Base-by-base conservation (phyloP, 2,797 vertebrate species). In the Cyprinella venusta region DNA sequence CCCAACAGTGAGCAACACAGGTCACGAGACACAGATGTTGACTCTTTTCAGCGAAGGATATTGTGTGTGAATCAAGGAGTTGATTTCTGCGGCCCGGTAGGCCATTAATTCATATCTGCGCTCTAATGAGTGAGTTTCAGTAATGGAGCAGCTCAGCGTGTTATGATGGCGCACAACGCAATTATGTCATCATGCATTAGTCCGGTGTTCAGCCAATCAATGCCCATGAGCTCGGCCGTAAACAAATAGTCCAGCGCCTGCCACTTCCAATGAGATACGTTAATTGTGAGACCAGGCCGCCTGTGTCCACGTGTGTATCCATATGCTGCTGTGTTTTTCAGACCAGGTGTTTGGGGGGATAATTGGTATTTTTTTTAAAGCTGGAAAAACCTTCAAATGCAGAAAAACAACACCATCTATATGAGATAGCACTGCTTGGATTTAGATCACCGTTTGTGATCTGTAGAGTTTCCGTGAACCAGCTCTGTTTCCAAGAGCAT, bases 81-180 rank as follows among this genome's bases (percentile, higher is more conserved):
- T 80, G 24, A 54, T 71, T 48, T 50, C 33, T 65, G 48, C 13
- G 75, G 82, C 45, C 42, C 63, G 84, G 86, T 85, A 77, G 76
- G 83, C 92, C 93, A 92, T 94, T 93, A 93, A 94, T 93, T 92
- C 65, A 67, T 79, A 79, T 81, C 71, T 86, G 83, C 64, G 50
- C 82, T 72, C 63, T 87, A 84, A 84, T 82, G 84, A 81, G 74
- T 56, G 21, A 68, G 61, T 78, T 54, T 77, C 81, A 70, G 71
- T 84, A 76, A 86, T 76, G 69, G 84, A 83, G 65, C 70, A 65
- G 54, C 75, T 42, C 42, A 36, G 54, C 19, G 24, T 61, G 54
- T 84, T 84, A 75, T 79, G 72, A 84, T 84, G 50, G 65, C 15
- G 30, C 67, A 40, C 54, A 42, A 50, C 45, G 63, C 79, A 80